Evolutionary conservation across 1,140 invertebrate genomes (phyloP).

Genomic region (Nasonia giraulti): DNA sequence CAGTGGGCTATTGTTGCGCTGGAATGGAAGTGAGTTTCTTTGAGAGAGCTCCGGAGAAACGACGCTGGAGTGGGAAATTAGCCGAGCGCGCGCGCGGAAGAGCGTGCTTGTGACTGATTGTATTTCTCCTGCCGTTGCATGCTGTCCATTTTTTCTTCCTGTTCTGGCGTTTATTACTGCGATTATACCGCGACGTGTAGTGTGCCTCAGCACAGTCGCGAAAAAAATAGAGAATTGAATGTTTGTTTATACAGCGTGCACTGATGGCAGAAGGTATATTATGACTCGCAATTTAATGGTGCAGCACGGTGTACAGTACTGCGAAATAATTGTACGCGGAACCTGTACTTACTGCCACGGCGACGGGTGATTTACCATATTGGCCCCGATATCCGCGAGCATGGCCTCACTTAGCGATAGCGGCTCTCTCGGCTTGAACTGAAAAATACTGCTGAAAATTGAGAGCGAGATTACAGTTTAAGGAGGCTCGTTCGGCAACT

Average conservation of each 20-base stretch:
- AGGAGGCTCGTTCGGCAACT: background rate
- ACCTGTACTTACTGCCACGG: background rate
- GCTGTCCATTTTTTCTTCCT: background rate
- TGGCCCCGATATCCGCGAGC: background rate
- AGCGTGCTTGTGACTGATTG: too few species aligned
- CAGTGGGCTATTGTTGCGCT: background rate
- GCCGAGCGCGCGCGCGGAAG: too few species aligned
- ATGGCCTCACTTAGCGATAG: background rate
- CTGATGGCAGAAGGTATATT: background rate
- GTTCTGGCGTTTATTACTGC: background rate
- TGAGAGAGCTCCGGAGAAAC: background rate
- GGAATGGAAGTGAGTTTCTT: too few species aligned
- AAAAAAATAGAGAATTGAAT: background rate
- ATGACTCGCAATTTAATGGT: background rate
- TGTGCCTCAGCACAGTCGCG: too few species aligned
- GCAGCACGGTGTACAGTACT: background rate
- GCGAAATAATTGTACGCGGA: background rate
- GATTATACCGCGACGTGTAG: background rate
- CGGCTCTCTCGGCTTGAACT: background rate
- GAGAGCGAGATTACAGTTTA: background rate
- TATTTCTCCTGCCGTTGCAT: too few species aligned
- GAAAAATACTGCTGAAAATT: background rate
- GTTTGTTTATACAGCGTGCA: background rate
- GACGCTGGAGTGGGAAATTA: slow-evolving; percentile 1
- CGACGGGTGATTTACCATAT: background rate